Evolutionary conservation across 2,113 vertebrate species (phyloP), one percentile per base, ranked within the genome.

Genomic region (Ceyx cyanopectus): DNA sequence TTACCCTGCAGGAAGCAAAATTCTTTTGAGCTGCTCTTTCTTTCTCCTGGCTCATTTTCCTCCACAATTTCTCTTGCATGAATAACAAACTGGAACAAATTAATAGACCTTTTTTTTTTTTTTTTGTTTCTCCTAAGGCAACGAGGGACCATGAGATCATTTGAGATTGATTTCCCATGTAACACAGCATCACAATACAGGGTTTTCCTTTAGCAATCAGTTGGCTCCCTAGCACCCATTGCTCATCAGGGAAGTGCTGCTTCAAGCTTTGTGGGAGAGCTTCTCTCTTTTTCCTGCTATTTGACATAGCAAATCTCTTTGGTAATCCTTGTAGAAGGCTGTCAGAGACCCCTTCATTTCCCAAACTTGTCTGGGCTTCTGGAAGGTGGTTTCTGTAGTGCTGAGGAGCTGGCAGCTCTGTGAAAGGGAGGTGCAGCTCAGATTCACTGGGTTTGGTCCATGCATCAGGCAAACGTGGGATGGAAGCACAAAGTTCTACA

Each of bases 11-110:
- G 40, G 68, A 84, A 84, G 5, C 41, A 72, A 50, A 46, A 70
- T 20, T 6, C 8, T 67, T 85, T 72, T 58, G 12, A 79, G n/a
- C n/a, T 56, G 26, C 30, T 40, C n/a, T 32, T 66, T 51, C 83
- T 67, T 81, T 62, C 56, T 53, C 45, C 70, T 68, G 80, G 69
- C 70, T 87, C 54, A 9, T 85, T 79, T 78, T 73, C 75, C 26
- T 74, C n/a, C 60, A 45, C 23, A 58, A 34, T 50, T 78, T 60
- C 32, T 84, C 66, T 63, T 60, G 45, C 43, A 45, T 30, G 65
- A 90, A 72, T 48, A 90, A 48, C 32, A 58, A 73, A 81, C 50
- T 87, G 84, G 83, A 78, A 88, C 34, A 50, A 58, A 87, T 63
- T 78, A 46, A 78, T 63, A 73, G 43, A 26, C 5, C 2, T 3